Evolutionary conservation across 2,888 invertebrate genomes (phyloP).

Genomic region (Ochlodes sylvanus): DNA sequence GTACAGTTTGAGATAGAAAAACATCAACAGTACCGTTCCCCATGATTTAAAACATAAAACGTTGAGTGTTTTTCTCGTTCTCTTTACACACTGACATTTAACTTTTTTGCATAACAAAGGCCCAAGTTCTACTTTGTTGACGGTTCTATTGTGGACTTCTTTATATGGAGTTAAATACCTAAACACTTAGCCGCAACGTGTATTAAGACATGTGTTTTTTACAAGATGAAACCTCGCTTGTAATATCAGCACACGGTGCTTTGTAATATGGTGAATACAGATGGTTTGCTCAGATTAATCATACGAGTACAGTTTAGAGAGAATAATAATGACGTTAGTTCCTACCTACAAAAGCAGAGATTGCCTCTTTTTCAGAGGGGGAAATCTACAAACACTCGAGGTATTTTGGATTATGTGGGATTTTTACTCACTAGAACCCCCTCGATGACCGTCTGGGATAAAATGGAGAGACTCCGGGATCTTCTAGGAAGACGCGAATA

Average conservation of each 20-base stretch:
- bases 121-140: slow-evolving; percentile 31
- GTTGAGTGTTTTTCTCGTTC: slow-evolving; percentile 27
- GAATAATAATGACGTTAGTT: too few species aligned
- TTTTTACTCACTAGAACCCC: too few species aligned
- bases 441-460: too few species aligned
- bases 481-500: too few species aligned
- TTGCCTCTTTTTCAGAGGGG: too few species aligned
- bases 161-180: slow-evolving; percentile 31
- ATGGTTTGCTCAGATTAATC: background rate
- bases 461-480: too few species aligned
- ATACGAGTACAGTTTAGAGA: too few species aligned
- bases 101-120: slow-evolving; percentile 35
- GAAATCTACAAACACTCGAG: too few species aligned
- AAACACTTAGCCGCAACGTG: slow-evolving; percentile 33
- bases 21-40: slow-evolving; percentile 9
- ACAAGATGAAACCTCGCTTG: background rate
- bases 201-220: slow-evolving; percentile 16
- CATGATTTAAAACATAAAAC: slow-evolving; percentile 26
- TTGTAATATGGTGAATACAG: background rate
- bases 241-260: background rate
- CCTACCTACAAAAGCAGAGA: too few species aligned
- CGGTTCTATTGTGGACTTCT: slow-evolving; percentile 33
- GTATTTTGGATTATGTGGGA: too few species aligned
- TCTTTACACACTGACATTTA: slow-evolving; percentile 34
- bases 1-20: background rate